Conservation (phyloP, 2,888 invertebrate genomes). For the Piscicola geometra region DNA sequence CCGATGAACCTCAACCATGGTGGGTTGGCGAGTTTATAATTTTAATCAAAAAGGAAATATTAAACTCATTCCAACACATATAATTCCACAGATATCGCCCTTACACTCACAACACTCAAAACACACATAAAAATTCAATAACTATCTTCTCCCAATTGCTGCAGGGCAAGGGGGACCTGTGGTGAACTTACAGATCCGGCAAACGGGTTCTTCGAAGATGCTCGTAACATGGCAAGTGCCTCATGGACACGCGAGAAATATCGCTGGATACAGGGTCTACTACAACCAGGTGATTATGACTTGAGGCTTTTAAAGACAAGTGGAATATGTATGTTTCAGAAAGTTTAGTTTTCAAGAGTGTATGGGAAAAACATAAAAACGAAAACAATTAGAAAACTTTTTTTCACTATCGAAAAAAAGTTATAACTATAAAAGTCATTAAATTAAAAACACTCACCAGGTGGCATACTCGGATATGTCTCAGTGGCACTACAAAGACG, state of each 20-base stretch:
- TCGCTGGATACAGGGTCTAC: conserved; percentile 52
- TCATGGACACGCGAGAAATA: conserved; percentile 58
- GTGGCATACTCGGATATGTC: conserved; percentile 49
- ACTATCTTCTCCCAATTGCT: too few species aligned
- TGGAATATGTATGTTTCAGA: too few species aligned
- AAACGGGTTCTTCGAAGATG: conserved; percentile 84
- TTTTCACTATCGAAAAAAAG: background rate
- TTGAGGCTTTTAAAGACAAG: too few species aligned
- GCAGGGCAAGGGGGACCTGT: conserved; percentile 66
- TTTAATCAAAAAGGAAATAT: too few species aligned
- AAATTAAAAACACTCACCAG: conserved; percentile 29
- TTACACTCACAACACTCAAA: too few species aligned
- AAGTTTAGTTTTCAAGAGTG: too few species aligned
- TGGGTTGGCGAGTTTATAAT: too few species aligned
- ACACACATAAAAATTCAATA: too few species aligned
- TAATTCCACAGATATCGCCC: too few species aligned
- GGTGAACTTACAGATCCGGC: conserved; percentile 85
- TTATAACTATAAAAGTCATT: background rate
- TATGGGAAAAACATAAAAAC: background rate
- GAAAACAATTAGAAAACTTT: background rate
- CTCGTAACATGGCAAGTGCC: conserved; percentile 64
- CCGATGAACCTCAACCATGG: conserved; percentile 37
- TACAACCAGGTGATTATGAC: conserved; percentile 45
- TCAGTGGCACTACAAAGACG: conserved; percentile 49
- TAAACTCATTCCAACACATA: too few species aligned